Base-by-base conservation (phyloP, 2,888 invertebrate species). In the Lydus trimaculatus region DNA sequence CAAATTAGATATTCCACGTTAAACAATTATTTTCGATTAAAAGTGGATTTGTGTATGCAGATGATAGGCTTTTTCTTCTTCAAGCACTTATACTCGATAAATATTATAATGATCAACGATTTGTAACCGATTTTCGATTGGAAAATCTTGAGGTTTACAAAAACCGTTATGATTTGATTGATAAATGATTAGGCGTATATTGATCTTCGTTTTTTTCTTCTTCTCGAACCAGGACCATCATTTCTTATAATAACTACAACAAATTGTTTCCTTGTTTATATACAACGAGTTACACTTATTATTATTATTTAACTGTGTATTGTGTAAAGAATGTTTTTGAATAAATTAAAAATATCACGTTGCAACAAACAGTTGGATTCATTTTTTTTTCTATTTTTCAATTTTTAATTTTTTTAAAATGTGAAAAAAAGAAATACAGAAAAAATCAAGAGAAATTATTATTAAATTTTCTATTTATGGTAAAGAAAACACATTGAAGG, bases 261-360 rank as follows among this genome's bases (percentile, higher is more conserved):
- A 17, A 43, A 43, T 15, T 56, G 25, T 25, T 56, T 25, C 13
- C 25, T 56, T 23, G 25, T 25, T n/a, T 25, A 11, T 56, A 25
- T n/a, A 48, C 8, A 43, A 52, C 48, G 11, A 23, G 43, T 43
- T 48, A 9, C 20, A 48, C 20, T 20, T 48, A 25, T 25, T n/a
- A n/a, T n/a, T n/a, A n/a, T n/a, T n/a, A n/a, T n/a, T n/a, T 56
- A 56, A 56, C 56, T 56, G 56, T 56, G 25, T 25, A 25, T 56
- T 56, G 56, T 56, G 56, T 56, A 56, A 56, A 56, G 56, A 56
- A 56, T 56, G 23, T 56, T 56, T n/a, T 25, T 48, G 23, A 23
- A 56, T 56, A 56, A 23, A 56, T 56, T 56, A 56, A 25, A 56
- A 56, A 13, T n/a, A 43, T 56, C 56, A 56, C 56, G 56, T 56